Percentiles rank a stretch among this genome's conserved stretches.
Evolutionary conservation across 2,888 invertebrate species (phyloP).

Genomic region (Margaritifera margaritifera): DNA sequence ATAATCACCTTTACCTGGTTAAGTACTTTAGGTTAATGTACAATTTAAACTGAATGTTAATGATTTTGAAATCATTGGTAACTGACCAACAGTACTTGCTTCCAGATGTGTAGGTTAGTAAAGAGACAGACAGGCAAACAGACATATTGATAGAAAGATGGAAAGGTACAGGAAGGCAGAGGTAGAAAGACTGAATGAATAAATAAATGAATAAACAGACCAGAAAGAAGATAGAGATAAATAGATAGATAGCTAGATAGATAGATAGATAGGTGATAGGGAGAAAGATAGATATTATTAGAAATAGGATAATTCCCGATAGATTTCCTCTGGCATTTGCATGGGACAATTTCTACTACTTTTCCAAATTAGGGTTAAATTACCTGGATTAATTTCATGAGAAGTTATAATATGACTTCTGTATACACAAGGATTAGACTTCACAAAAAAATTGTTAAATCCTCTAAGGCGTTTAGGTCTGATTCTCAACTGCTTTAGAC

Average conservation of each 20-base stretch:
- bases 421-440: slow-evolving; percentile 45
- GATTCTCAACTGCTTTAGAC: slow-evolving; percentile 42
- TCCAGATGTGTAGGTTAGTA: too few species aligned
- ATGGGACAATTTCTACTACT: slow-evolving; percentile 24
- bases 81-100: too few species aligned
- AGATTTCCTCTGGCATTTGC: slow-evolving; percentile 22
- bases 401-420: slow-evolving; percentile 49
- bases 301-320: slow-evolving; percentile 24
- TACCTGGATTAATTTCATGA: slow-evolving; percentile 33
- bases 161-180: too few species aligned
- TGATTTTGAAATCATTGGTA: too few species aligned
- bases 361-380: slow-evolving; percentile 36
- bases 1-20: too few species aligned
- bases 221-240: neutral
- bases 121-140: too few species aligned
- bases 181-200: too few species aligned
- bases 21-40: too few species aligned
- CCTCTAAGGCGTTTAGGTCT: slow-evolving; percentile 40
- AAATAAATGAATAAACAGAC: too few species aligned
- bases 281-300: neutral
- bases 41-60: too few species aligned
- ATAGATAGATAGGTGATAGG: neutral
- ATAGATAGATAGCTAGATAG: neutral
- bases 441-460: slow-evolving; percentile 42
- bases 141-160: too few species aligned